Evolutionary conservation across 2,888 invertebrate genomes (phyloP).

Genomic region (Andrena marginata): DNA sequence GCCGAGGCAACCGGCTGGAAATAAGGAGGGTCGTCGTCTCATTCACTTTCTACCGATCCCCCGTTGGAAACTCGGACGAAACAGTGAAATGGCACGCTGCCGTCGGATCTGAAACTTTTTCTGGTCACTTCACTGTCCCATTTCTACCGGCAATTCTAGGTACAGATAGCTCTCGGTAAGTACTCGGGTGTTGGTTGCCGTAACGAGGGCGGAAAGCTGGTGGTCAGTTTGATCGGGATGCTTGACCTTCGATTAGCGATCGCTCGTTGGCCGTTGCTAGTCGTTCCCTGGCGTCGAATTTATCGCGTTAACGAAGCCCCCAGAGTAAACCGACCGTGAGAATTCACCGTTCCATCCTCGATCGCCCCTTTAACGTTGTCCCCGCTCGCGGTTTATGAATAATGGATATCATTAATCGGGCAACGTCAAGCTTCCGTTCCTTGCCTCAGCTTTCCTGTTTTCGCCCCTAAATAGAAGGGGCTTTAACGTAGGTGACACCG

Average conservation of each 20-base stretch:
- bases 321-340: slow-evolving; percentile 76
- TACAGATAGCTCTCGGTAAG: too few relatives aligned
- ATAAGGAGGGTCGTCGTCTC: too few relatives aligned
- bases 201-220: not conserved
- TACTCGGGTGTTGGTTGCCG: too few relatives aligned
- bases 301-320: slow-evolving; percentile 73
- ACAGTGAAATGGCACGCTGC: too few relatives aligned
- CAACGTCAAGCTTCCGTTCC: slow-evolving; percentile 41
- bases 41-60: too few relatives aligned
- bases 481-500: too few relatives aligned
- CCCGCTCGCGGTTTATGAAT: slow-evolving; percentile 77
- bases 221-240: slow-evolving; percentile 2
- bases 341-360: slow-evolving; percentile 57
- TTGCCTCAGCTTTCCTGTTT: not conserved
- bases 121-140: too few relatives aligned
- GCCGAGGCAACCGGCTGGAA: too few relatives aligned
- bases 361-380: slow-evolving; percentile 48
- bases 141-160: too few relatives aligned
- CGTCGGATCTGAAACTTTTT: too few relatives aligned
- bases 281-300: slow-evolving; percentile 60
- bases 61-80: too few relatives aligned
- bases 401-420: slow-evolving; percentile 75
- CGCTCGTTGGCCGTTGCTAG: slow-evolving; percentile 23
- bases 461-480: too few relatives aligned
- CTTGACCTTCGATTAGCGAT: slow-evolving; percentile 59